Evolutionary conservation across 2,888 invertebrate genomes (phyloP).

Genomic region (Halictus ligatus): DNA sequence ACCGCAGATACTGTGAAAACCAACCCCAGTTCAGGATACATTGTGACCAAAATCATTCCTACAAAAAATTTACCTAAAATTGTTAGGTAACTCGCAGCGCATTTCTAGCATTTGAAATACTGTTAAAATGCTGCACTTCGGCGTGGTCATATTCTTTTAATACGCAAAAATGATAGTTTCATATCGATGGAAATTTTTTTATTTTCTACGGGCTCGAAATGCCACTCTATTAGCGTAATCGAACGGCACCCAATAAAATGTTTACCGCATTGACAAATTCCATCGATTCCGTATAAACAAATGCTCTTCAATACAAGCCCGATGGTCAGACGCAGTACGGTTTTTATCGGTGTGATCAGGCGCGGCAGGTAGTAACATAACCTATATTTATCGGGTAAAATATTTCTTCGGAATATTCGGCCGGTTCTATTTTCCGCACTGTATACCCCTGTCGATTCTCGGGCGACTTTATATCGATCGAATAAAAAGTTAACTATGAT

Average conservation of each 20-base stretch:
- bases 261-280: conserved; percentile 42
- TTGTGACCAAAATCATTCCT: no score
- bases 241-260: conserved; percentile 41
- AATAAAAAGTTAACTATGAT: conserved; percentile 41
- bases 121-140: not conserved
- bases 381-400: conserved; percentile 47
- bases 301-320: conserved; percentile 24
- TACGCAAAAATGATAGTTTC: not conserved
- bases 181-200: conserved; percentile 45
- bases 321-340: conserved; percentile 13
- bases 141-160: not conserved
- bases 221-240: conserved; percentile 36
- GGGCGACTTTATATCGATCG: conserved; percentile 26
- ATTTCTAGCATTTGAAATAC: not conserved
- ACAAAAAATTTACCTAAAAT: no score
- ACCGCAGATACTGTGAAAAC: no score
- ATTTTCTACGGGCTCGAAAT: conserved; percentile 28
- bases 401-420: conserved; percentile 46
- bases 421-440: conserved; percentile 36
- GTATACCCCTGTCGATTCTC: conserved; percentile 25
- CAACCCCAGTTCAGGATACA: no score
- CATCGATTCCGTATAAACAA: conserved; percentile 56
- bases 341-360: conserved; percentile 40
- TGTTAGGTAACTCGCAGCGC: no score
- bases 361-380: conserved; percentile 35